Evolutionary conservation across 2,797 vertebrate genomes (phyloP), one percentile per base, ranked within the genome.

Genomic region (Macrochelys suwanniensis): DNA sequence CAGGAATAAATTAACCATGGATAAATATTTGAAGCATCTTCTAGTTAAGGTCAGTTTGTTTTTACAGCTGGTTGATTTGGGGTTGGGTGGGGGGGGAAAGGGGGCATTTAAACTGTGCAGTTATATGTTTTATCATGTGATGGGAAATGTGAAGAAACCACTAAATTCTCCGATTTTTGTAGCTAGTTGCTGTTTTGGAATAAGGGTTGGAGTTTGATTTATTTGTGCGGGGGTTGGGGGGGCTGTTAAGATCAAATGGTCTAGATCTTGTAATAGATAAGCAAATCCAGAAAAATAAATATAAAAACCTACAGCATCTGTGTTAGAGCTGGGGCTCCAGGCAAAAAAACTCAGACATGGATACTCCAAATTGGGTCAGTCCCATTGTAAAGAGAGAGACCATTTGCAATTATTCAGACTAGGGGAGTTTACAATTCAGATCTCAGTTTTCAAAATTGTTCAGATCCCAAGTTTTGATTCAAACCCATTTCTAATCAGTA

Each of bases 21-120:
- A 97, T 84, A 97, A 80, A 78, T 94, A 82, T 90, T 82, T 96
- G 94, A 97, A 87, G 51, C 47, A 2, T 10, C 65, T 82, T 76
- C 96, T 97, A 51, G 92, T 83, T 57, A 95, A 98, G 97, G 96
- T 97, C 95, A 97, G 97, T 97, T 82, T 80, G 50, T 31, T 95
- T 84, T 80, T 53, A n/a, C 79, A 80, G 59, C 4, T 71, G 50
- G 76, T 91, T 61, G 26, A n/a, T 45, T 23, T 49, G 42, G 76
- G 54, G 57, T 28, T 26, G 11, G 25, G 6, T 17, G 37, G 21
- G 45, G 13, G 17, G 5, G n/a, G 80, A 50, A 47, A 54, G 37
- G 28, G 5, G 87, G 33, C 19, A n/a, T 50, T 95, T 78, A 45
- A 50, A 71, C 6, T 84, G 56, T 92, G 31, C 45, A 5, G 2